Base-by-base conservation (phyloP, 2,797 vertebrate species). In the Knipowitschia caucasica region DNA sequence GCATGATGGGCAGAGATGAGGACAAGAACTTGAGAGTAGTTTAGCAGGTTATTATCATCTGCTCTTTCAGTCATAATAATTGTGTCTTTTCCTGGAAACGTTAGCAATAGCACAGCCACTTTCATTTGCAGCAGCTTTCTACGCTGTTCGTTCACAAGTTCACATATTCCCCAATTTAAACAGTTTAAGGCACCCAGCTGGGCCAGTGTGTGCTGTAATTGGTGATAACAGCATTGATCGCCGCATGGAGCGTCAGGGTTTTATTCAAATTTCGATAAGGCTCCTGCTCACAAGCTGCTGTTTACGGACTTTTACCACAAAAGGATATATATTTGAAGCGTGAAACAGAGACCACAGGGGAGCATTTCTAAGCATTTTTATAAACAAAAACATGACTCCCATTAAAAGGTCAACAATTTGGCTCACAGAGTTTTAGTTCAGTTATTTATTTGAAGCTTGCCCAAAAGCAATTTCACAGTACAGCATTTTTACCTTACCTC, bases 101-200 rank as follows among this genome's bases (percentile, higher is more conserved):
- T 47, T 36, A 5, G 34, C 26, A 43, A 2, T 36, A 5, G 34
- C 31, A 43, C 1, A 2, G 7, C 46, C 20, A 15, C 8, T 59
- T 40, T 42, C n/a, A 27, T 17, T 8, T 14, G 31, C 25, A 23
- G 3, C 17, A 34, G 18, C 51, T 40, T 26, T 29, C 3, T 15
- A 50, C 20, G n/a, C 38, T 17, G 39, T 33, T 11, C 29, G 40
- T 31, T 20, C 5, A 29, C 17, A 53, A 27, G 42, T 25, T 58
- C 23, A 40, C 24, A 20, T 40, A 53, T 62, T 43, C 23, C 34
- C 36, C 44, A 9, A 8, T 50, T 53, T 46, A 24, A 50, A 30
- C 31, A 50, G 47, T 50, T 50, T 50, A 50, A 62, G 25, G 29
- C 23, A 10, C 61, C 39, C 60, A 52, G 45, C 54, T 55, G 50